These are phyloP conservation scores for Drosophila neocordata DNA, from an alignment of 1,140 invertebrate genomes.

Conservation along the genomic window DNA sequence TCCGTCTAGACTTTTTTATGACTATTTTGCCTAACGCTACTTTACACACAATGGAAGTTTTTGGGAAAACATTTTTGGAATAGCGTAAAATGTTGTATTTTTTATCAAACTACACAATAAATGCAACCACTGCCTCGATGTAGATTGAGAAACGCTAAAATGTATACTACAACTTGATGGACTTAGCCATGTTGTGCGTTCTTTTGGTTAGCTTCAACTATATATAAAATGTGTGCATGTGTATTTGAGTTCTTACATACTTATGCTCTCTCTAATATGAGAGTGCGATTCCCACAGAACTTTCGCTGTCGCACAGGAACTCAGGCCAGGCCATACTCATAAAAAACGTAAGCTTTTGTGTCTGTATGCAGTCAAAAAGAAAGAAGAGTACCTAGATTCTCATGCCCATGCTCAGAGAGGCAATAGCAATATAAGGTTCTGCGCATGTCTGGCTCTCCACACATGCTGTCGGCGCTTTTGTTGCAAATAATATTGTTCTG, in stretches of 20 bases:
- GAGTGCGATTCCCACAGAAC: conserved; percentile 40
- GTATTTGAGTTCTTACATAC: conserved; percentile 1
- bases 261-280: conserved; percentile 15
- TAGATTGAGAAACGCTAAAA: conserved; percentile 50
- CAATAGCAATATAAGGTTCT: neutral
- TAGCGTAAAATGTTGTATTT: conserved; percentile 16
- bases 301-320: conserved; percentile 31
- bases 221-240: conserved; percentile 11
- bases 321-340: neutral
- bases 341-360: conserved; percentile 33
- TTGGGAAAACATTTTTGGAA: neutral
- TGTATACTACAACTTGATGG: conserved; percentile 49
- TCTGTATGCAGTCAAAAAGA: conserved; percentile 30
- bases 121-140: conserved; percentile 24
- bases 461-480: neutral
- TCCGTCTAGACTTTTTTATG: neutral
- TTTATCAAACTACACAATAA: neutral
- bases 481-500: neutral
- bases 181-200: conserved; percentile 23
- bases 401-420: conserved; percentile 29
- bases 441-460: conserved; percentile 1
- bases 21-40: neutral
- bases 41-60: neutral
- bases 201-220: conserved; percentile 20
- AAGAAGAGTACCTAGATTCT: neutral